phyloP scores from a whole-genome alignment of 2,888 invertebrate genomes.

The Andrena fulva region DNA sequence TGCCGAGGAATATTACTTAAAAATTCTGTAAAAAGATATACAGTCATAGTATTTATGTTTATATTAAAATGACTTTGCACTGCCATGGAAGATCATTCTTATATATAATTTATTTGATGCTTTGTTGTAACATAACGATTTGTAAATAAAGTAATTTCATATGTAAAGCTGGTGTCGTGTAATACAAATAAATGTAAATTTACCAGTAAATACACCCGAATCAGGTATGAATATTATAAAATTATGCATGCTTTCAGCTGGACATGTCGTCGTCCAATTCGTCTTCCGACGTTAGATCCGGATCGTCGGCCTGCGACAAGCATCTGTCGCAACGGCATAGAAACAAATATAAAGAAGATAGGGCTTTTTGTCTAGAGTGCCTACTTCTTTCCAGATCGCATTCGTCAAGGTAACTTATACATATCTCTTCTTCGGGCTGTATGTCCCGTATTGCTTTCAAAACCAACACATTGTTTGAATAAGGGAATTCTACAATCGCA shows the following conservation, averaged over 20 bases:
- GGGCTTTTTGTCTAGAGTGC: constrained; percentile 93
- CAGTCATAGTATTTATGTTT: background rate
- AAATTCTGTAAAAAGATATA: background rate
- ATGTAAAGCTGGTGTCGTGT: constrained; percentile 1
- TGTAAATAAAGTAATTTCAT: constrained; percentile 28
- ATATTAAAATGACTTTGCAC: background rate
- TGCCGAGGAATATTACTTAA: too few species aligned
- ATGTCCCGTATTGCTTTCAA: constrained; percentile 91
- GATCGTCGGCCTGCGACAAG: constrained; percentile 89
- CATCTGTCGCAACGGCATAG: constrained; percentile 94
- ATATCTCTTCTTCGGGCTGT: constrained; percentile 93
- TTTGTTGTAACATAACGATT: constrained; percentile 7
- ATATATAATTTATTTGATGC: constrained; percentile 1
- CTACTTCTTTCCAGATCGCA: constrained; percentile 92
- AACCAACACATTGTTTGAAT: constrained; percentile 92
- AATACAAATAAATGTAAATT: background rate
- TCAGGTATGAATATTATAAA: constrained; percentile 17
- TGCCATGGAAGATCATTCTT: background rate
- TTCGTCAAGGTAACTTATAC: constrained; percentile 95
- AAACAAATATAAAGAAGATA: constrained; percentile 93
- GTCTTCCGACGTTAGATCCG: constrained; percentile 93
- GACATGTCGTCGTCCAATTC: constrained; percentile 87
- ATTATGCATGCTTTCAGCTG: constrained; percentile 51
- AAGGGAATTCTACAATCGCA: constrained; percentile 93
- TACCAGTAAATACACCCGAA: background rate